Evolutionary conservation across 1,140 invertebrate species (phyloP).

Genomic region (Pantala flavescens): DNA sequence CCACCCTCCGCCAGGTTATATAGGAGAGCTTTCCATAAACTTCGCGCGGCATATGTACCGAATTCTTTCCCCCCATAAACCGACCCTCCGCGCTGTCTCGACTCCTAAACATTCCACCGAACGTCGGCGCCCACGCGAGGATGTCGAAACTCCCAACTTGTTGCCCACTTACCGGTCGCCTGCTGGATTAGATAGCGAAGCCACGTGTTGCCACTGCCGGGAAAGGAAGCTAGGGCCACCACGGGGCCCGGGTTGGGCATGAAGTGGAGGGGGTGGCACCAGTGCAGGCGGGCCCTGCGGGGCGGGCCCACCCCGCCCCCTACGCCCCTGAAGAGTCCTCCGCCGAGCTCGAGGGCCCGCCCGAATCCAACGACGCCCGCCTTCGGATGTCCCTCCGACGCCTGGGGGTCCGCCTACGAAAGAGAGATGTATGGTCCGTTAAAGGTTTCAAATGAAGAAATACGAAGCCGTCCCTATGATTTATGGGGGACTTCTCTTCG

Average conservation of each 20-base stretch:
- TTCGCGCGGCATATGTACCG: no score
- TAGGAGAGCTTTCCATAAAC: no score
- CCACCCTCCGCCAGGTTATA: no score
- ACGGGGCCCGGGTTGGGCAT: slow-evolving; percentile 35
- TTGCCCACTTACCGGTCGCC: slow-evolving; percentile 46
- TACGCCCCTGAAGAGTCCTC: background rate
- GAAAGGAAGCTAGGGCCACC: slow-evolving; percentile 57
- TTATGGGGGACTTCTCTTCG: no score
- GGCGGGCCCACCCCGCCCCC: background rate
- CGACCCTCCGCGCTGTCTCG: no score
- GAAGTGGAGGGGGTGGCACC: slow-evolving; percentile 39
- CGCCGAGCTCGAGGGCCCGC: background rate
- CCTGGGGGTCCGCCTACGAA: background rate
- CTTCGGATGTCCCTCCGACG: background rate
- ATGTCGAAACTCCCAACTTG: no score
- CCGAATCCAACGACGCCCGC: background rate
- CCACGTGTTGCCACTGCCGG: slow-evolving; percentile 73
- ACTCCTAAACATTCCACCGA: no score
- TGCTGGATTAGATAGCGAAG: slow-evolving; percentile 64
- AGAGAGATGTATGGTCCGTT: background rate
- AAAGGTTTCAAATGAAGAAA: no score
- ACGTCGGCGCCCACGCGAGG: no score
- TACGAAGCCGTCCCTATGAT: no score
- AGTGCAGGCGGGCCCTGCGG: slow-evolving; percentile 34
- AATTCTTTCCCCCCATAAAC: no score